These are phyloP conservation scores for Thunnus thynnus DNA, from an alignment of 2,113 vertebrate genomes.

Conservation along the genomic window DNA sequence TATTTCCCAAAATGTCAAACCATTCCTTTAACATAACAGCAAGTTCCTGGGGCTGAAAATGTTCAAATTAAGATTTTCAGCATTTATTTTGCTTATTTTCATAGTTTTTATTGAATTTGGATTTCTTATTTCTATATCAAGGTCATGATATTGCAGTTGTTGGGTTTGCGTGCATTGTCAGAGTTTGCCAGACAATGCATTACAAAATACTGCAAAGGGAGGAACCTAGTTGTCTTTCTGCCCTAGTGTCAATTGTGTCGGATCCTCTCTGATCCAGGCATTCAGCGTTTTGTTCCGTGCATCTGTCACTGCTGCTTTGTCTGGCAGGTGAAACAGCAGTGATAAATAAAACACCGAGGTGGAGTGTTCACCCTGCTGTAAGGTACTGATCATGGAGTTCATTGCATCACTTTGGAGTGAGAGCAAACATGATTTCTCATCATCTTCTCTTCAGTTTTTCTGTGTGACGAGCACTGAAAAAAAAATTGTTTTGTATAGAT, in stretches of 20 bases:
- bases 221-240: constrained; percentile 41
- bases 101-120: background rate
- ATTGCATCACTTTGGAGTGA: constrained; percentile 64
- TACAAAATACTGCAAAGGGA: constrained; percentile 10
- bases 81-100: background rate
- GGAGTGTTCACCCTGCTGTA: constrained; percentile 49
- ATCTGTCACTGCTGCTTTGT: constrained; percentile 65
- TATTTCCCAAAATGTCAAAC: too few species aligned
- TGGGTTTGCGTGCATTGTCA: constrained; percentile 4
- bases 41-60: too few species aligned
- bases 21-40: too few species aligned
- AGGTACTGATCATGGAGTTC: constrained; percentile 64
- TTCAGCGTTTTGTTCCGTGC: constrained; percentile 58
- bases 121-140: background rate
- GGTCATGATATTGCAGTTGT: constrained; percentile 3
- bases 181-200: background rate
- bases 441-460: constrained; percentile 30
- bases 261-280: constrained; percentile 54
- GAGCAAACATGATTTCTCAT: constrained; percentile 63
- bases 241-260: constrained; percentile 39
- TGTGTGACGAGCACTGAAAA: constrained; percentile 2
- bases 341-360: constrained; percentile 70
- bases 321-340: constrained; percentile 53
- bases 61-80: background rate
- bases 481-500: constrained; percentile 48